Base-by-base conservation (phyloP, 2,888 invertebrate species). In the Clunio marinus region DNA sequence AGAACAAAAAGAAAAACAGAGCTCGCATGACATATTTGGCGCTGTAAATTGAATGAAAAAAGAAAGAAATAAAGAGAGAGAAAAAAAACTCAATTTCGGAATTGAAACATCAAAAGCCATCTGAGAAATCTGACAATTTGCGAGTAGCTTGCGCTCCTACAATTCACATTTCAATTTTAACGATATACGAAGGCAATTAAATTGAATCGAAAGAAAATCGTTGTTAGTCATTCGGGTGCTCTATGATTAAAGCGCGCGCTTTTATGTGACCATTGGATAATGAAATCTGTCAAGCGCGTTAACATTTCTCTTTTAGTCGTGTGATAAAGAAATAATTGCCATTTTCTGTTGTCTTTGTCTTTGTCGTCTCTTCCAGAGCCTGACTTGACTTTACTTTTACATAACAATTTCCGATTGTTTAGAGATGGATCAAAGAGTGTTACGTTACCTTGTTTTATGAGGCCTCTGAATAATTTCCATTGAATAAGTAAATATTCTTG, bases 91-190 rank as follows among this genome's bases (percentile, higher is more conserved):
- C 51, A 45, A 10, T 58, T 58, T 13, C 28, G 58, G 27, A 25
- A 58, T 58, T 58, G 58, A 58, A 58, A 58, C 51, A 51, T 51
- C 51, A 51, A 51, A 51, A 51, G 5, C 51, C 51, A 51, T 51
- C 51, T 17, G 41, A n/a, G n/a, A 41, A 41, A 41, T 3, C 41
- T 41, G 51, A 51, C 51, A 51, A 51, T 51, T 51, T 51, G 51
- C 51, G 51, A 13, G 51, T 51, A 20, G 17, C 51, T 51, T 22
- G 51, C 51, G 51, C 7, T 8, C n/a, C n/a, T n/a, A n/a, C n/a
- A n/a, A n/a, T n/a, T n/a, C n/a, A n/a, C n/a, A n/a, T n/a, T n/a
- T 51, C 51, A 22, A 51, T 22, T 51, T 41, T 51, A 51, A 51
- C 51, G 51, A 51, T 22, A 22, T 51, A 20, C 17, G 22, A 22